These are phyloP conservation scores for Ectropis crepuscularia DNA, from an alignment of 2,888 invertebrate species.

Conservation along the genomic window DNA sequence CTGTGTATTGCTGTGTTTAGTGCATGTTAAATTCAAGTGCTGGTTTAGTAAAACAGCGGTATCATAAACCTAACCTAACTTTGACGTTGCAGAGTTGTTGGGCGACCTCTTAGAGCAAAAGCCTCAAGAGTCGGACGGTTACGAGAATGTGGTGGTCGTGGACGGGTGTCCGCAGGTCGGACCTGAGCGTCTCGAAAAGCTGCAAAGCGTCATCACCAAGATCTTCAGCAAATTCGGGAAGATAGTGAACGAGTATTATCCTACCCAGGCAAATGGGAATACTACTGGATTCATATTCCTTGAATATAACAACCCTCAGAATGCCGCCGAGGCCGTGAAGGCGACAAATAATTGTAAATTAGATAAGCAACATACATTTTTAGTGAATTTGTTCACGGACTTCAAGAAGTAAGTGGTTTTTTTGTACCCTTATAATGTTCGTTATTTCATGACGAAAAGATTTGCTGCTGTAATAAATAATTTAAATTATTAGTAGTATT, in stretches of 20 bases:
- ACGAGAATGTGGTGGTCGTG: slow-evolving; percentile 97
- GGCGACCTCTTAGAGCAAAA: slow-evolving; percentile 95
- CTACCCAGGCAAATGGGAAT: slow-evolving; percentile 91
- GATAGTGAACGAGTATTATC: slow-evolving; percentile 95
- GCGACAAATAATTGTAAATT: slow-evolving; percentile 96
- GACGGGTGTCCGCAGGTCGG: slow-evolving; percentile 98
- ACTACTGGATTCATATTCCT: slow-evolving; percentile 98
- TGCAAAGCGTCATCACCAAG: slow-evolving; percentile 96
- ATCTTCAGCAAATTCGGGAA: slow-evolving; percentile 93
- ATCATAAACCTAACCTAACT: slow-evolving; percentile 75
- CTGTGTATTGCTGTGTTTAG: slow-evolving; percentile 39
- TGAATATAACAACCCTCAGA: slow-evolving; percentile 93
- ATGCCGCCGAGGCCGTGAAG: slow-evolving; percentile 95
- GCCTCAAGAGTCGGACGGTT: slow-evolving; percentile 97
- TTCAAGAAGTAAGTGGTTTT: slow-evolving; percentile 91
- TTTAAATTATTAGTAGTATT: no score
- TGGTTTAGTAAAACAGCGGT: slow-evolving; percentile 32
- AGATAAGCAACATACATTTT: slow-evolving; percentile 97
- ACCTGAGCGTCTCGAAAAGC: slow-evolving; percentile 94
- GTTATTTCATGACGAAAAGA: no score
- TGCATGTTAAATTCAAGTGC: slow-evolving; percentile 29
- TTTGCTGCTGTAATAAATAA: not conserved
- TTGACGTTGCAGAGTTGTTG: slow-evolving; percentile 92
- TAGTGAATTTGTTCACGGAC: slow-evolving; percentile 97
- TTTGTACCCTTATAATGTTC: not conserved